Evolutionary conservation across 1,140 invertebrate genomes (phyloP).

Genomic region (Kradibia gibbosae): DNA sequence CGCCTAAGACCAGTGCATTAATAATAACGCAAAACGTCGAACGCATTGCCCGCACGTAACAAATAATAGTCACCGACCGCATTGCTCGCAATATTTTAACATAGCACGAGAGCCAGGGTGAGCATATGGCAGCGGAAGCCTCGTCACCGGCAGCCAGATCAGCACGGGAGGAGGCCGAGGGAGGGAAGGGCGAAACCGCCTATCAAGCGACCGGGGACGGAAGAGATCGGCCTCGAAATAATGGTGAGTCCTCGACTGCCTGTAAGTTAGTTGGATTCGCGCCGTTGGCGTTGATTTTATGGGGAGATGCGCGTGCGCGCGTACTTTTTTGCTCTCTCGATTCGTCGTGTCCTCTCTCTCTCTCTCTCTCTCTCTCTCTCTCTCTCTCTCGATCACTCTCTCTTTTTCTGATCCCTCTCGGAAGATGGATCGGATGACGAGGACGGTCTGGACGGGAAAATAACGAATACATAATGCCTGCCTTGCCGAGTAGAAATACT

Average conservation of each 20-base stretch:
- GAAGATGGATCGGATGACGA: not conserved
- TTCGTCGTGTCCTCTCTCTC: not conserved
- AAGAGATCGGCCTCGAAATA: constrained; percentile 5
- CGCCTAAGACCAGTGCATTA: too few relatives aligned
- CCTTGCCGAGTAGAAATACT: not conserved
- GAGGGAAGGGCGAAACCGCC: not conserved
- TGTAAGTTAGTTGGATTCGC: not conserved
- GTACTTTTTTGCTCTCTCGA: not conserved
- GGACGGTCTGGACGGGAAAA: not conserved
- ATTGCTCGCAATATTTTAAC: not conserved
- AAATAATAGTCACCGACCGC: not conserved
- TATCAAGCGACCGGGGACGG: not conserved
- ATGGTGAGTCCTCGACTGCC: constrained; percentile 3
- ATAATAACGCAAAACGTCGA: too few relatives aligned
- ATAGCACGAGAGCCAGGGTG: not conserved
- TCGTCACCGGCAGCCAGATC: not conserved
- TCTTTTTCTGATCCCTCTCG: not conserved
- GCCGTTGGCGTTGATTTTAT: not conserved
- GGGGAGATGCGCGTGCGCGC: not conserved
- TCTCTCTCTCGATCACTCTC: not conserved
- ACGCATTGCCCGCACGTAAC: too few relatives aligned
- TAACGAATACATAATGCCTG: not conserved
- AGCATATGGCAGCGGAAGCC: not conserved
- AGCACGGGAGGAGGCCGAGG: not conserved
- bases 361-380: not conserved